These are phyloP conservation scores for Siphonodentalium dalli DNA, from an alignment of 2,888 invertebrate genomes.

Conservation along the genomic window DNA sequence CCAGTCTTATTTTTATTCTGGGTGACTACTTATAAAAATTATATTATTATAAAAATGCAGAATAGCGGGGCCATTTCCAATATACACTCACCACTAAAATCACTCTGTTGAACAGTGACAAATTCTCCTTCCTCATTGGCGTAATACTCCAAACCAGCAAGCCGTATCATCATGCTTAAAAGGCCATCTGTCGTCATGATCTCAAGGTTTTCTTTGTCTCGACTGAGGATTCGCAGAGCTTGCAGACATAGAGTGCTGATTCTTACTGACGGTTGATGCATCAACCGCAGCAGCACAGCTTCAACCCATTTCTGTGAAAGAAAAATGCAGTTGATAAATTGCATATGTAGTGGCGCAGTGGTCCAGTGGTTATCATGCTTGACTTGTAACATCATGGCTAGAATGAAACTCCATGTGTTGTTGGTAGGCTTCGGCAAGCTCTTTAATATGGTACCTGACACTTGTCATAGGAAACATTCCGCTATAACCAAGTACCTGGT, in stretches of 20 bases:
- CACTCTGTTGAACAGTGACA: constrained; percentile 46
- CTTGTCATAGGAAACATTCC: too few species aligned
- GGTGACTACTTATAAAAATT: background rate
- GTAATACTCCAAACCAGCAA: constrained; percentile 55
- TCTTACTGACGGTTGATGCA: constrained; percentile 35
- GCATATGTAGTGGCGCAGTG: too few species aligned
- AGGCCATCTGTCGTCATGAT: constrained; percentile 47
- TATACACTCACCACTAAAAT: constrained; percentile 40
- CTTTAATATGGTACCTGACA: too few species aligned
- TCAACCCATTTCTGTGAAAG: constrained; percentile 47
- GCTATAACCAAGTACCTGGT: too few species aligned
- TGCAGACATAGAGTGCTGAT: constrained; percentile 48
- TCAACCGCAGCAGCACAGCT: constrained; percentile 36
- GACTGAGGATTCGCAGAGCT: constrained; percentile 55
- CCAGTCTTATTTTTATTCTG: too few species aligned
- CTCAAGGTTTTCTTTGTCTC: constrained; percentile 58
- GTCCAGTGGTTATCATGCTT: too few species aligned
- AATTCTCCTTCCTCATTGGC: constrained; percentile 44
- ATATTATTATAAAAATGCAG: background rate
- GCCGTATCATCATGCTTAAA: constrained; percentile 46
- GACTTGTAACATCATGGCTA: too few species aligned
- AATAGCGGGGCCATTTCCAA: background rate
- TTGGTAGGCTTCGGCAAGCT: too few species aligned
- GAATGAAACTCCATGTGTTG: too few species aligned
- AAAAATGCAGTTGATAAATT: background rate